A percentile compares a stretch with the other conserved stretches of the same genome.
These are phyloP conservation scores for Leptonema lineaticorne DNA, from an alignment of 1,140 invertebrate genomes.

Conservation along the genomic window DNA sequence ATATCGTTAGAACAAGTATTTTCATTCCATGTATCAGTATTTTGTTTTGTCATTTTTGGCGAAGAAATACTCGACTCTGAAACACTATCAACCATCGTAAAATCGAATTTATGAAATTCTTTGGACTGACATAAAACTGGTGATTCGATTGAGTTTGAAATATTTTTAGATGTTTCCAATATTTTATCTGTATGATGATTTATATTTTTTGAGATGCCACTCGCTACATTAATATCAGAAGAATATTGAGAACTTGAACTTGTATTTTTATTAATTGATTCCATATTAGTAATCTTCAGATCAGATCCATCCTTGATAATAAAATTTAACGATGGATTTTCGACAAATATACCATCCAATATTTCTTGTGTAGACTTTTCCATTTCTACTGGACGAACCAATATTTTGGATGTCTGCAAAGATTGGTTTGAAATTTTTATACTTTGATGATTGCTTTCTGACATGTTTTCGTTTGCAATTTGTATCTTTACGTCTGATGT, in stretches of 20 bases:
- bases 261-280: no score
- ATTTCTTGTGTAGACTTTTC: conserved; percentile 1
- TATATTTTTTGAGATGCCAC: background rate
- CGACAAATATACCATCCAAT: conserved; percentile 38
- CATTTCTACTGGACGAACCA: background rate
- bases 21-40: conserved; percentile 73
- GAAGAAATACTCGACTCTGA: conserved; percentile 43
- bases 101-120: conserved; percentile 9
- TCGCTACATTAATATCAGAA: background rate
- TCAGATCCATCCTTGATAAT: conserved; percentile 37
- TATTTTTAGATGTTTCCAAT: conserved; percentile 3
- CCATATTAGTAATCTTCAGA: no score
- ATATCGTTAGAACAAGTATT: conserved; percentile 71
- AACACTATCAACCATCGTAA: conserved; percentile 41
- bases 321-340: conserved; percentile 25
- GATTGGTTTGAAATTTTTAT: background rate
- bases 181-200: background rate
- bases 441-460: conserved; percentile 1
- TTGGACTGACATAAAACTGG: conserved; percentile 8
- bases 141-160: conserved; percentile 15
- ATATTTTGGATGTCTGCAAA: background rate
- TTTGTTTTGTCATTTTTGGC: conserved; percentile 41
- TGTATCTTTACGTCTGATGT: conserved; percentile 41
- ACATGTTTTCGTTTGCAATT: conserved; percentile 39
- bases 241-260: background rate